Evolutionary conservation across 2,113 vertebrate species (phyloP).

Genomic region (Oceanites oceanicus): DNA sequence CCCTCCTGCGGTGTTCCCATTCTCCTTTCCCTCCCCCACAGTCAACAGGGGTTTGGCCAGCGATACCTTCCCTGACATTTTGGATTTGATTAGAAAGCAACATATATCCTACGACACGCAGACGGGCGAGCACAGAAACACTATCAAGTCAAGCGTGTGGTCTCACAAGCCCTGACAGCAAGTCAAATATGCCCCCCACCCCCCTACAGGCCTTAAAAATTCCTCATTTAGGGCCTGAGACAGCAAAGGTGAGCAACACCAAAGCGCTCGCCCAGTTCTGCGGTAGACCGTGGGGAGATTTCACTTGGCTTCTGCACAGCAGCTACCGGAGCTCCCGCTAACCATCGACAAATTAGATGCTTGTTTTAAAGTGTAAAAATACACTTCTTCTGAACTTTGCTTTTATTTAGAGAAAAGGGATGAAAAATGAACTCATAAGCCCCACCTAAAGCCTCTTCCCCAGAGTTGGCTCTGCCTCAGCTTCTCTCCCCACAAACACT

Average conservation of each 20-base stretch:
- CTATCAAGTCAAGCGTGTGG: neutral
- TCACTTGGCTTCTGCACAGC: neutral
- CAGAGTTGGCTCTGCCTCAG: neutral
- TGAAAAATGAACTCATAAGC: neutral
- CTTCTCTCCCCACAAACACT: neutral
- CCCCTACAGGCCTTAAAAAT: neutral
- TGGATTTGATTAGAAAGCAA: conserved; percentile 11
- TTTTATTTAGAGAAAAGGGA: neutral
- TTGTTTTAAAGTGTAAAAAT: neutral
- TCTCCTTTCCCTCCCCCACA: neutral
- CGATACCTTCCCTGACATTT: neutral
- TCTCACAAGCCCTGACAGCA: neutral
- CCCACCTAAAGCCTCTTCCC: conserved; percentile 9
- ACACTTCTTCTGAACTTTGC: neutral
- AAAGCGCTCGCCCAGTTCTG: accelerated
- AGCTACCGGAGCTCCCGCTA: neutral
- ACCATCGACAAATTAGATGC: neutral
- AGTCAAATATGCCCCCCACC: neutral
- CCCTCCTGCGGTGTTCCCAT: neutral
- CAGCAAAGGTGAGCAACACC: neutral
- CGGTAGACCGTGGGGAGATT: accelerated
- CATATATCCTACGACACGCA: neutral
- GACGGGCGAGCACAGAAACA: accelerated
- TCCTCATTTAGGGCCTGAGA: neutral
- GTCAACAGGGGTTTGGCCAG: neutral